Percentiles rank a stretch among this genome's conserved stretches.
These are phyloP conservation scores for Penaeus monodon DNA, from an alignment of 2,888 invertebrate species.

Conservation along the genomic window DNA sequence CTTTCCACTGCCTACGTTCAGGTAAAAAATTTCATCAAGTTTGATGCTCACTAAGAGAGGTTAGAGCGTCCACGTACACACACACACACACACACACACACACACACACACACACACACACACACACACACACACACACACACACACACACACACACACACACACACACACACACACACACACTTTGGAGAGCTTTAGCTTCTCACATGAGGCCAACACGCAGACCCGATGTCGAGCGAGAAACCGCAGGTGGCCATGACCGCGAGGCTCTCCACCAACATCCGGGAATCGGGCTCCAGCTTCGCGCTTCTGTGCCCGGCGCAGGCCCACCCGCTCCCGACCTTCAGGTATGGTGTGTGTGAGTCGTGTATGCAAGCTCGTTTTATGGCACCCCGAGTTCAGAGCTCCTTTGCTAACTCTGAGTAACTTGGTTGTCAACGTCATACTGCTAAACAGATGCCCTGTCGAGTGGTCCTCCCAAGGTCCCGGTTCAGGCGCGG, in stretches of 20 bases:
- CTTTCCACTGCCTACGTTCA: constrained; percentile 80
- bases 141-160: too few relatives aligned
- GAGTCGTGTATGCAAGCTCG: neutral
- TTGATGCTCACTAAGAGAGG: neutral
- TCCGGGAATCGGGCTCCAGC: constrained; percentile 28
- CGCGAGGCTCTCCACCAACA: constrained; percentile 33
- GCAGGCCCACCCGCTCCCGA: constrained; percentile 58
- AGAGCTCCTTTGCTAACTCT: too few relatives aligned
- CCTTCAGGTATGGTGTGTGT: constrained; percentile 44
- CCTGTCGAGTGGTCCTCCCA: neutral
- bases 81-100: too few relatives aligned
- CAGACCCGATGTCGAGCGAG: constrained; percentile 51
- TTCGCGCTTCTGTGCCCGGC: constrained; percentile 61
- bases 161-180: too few relatives aligned
- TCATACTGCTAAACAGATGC: too few relatives aligned
- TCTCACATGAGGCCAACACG: neutral
- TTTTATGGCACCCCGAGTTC: too few relatives aligned
- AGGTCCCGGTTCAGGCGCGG: constrained; percentile 15
- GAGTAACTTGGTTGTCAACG: too few relatives aligned
- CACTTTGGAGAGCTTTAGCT: neutral
- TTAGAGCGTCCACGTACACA: too few relatives aligned
- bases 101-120: too few relatives aligned
- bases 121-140: too few relatives aligned
- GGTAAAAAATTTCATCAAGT: constrained; percentile 73
- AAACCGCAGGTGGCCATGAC: constrained; percentile 52